phyloP scores from a whole-genome alignment of 1,140 invertebrate genomes.

The Zaprionus camerounensis region DNA sequence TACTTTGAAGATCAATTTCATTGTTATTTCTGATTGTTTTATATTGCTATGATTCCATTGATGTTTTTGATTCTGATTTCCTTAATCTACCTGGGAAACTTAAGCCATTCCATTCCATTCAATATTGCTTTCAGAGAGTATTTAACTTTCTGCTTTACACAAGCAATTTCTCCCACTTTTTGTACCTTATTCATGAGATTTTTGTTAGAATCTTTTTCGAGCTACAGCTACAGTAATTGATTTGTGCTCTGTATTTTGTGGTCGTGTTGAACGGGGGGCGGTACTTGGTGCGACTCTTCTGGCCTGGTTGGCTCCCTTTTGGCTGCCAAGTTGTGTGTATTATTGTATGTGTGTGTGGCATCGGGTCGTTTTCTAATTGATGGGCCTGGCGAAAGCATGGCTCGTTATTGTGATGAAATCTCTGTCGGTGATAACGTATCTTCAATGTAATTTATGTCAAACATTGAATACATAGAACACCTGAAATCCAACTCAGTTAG shows the following conservation, averaged over 20 bases:
- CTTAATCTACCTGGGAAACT: neutral
- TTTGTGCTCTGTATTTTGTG: slow-evolving; percentile 56
- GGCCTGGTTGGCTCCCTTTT: slow-evolving; percentile 58
- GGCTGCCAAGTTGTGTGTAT: slow-evolving; percentile 59
- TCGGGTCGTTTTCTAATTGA: slow-evolving; percentile 51
- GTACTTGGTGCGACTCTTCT: slow-evolving; percentile 40
- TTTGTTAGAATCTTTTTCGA: slow-evolving; percentile 1
- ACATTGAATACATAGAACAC: slow-evolving; percentile 7
- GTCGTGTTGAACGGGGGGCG: neutral
- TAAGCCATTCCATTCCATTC: too few species aligned
- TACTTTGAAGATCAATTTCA: too few species aligned
- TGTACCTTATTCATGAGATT: neutral
- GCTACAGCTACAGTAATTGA: slow-evolving; percentile 59
- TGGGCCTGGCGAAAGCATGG: slow-evolving; percentile 60
- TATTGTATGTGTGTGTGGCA: slow-evolving; percentile 34
- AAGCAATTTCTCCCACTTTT: neutral
- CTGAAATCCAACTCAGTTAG: neutral
- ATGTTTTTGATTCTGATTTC: too few species aligned
- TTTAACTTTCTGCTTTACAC: neutral
- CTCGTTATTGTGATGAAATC: slow-evolving; percentile 64
- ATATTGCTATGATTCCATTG: too few species aligned
- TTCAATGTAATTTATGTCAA: slow-evolving; percentile 58
- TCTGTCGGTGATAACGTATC: slow-evolving; percentile 27
- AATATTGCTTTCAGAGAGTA: neutral
- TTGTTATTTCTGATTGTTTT: too few species aligned